Evolutionary conservation across 2,113 vertebrate genomes (phyloP), one percentile per base, ranked within the genome.

Genomic region (Ictalurus furcatus): DNA sequence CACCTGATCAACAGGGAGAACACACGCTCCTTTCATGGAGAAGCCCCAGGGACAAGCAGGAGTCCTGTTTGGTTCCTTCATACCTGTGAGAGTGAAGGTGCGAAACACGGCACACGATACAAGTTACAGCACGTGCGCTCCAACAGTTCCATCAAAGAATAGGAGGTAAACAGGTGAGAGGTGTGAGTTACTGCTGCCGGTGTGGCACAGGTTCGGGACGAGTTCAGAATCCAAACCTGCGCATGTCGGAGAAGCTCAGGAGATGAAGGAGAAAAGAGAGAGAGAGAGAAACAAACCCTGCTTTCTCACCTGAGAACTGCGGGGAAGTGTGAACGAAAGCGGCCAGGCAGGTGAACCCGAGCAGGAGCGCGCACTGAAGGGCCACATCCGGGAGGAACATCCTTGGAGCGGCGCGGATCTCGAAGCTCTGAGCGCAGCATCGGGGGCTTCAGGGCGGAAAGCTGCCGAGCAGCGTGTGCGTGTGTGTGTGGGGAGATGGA

Each of bases 241-340:
- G 40, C 21, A 16, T 44, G 73, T 25, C 17, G 30, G 16, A 44
- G 19, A 23, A 48, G 48, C 19, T 23, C 44, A 14, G 12, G 23
- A 28, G 76, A 48, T 48, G 44, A 28, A 63, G 34, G 37, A 7
- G 9, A 12, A 21, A 28, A 28, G 9, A 30, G 13, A 58, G 14
- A 23, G 40, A 30, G n/a, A 52, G 58, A 30, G 4, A 44, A 71
- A 28, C 3, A n/a, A 48, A 65, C 44, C 37, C n/a, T 25, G 4
- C 14, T 48, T 67, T n/a, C 85, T 82, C n/a, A 98, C 97, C 97
- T 96, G 97, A 96, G 78, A 97, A 95, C 90, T 97, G 96, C 0
- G 97, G 92, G 48, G 97, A 96, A 90, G 95, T 95, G 88, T 89
- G 90, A 63, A 94, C 92, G 93, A 95, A 93, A 93, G 93, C 93